Base-by-base conservation (phyloP, 2,888 invertebrate genomes). In the Anoplius nigerrimus region DNA sequence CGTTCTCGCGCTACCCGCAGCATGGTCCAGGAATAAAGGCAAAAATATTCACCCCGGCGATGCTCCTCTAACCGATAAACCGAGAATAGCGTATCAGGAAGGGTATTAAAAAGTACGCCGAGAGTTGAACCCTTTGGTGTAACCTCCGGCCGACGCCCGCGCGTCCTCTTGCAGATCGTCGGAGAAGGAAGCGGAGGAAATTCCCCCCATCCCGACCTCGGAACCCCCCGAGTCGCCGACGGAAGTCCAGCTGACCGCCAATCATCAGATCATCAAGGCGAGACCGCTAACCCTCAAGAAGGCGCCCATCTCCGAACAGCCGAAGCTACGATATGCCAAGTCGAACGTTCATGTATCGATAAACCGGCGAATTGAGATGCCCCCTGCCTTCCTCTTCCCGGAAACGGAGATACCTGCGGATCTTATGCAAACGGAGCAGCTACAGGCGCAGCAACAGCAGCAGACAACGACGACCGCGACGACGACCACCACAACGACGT, bases 271-370 rank as follows among this genome's bases (percentile, higher is more conserved):
- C 58, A 93, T 96, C 75, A 96, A 96, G 90, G 95, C 96, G 0
- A 94, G 95, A 78, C 96, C 96, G 0, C 88, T 96, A 71, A 95
- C 95, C 54, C 93, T 96, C 74, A 93, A 95, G 89, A 96, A 96
- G 87, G 94, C 94, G 79, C 94, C 94, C n/a, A 88, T 95, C 52
- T 93, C 93, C 78, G 95, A 95, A 84, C 95, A 95, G 81, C 95
- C 95, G 2, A 94, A 94, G 82, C 89, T 95, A 59, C 91, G 94
- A 86, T 88, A 91, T 55, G 85, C 88, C 18, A 92, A 92, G 82
- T 91, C 92, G 69, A 91, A 91, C 80, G 91, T 94, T 54, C 93
- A 92, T 83, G 91, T 93, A 75, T 92, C 92, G 79, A 93, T 93
- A 82, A 94, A 93, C 79, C 90, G 95, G 62, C 90, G 95, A 69